Conservation (phyloP, 2,888 invertebrate genomes). For the Hecatera dysodea region DNA sequence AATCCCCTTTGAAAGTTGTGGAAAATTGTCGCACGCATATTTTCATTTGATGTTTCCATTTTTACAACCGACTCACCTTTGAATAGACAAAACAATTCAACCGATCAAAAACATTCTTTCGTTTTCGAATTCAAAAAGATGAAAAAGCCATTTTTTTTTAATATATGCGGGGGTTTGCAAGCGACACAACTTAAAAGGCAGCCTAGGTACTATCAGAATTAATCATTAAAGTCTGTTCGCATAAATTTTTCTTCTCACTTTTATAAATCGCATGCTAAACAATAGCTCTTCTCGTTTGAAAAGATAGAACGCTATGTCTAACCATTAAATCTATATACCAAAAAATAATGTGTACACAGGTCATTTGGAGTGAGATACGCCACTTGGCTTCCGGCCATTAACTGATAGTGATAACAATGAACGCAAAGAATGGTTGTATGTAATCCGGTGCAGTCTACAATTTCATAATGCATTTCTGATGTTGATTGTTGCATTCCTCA, state of each 20-base stretch:
- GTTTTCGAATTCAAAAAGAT: too few species aligned
- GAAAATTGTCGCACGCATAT: too few species aligned
- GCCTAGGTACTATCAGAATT: background rate
- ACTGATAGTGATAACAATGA: slow-evolving; percentile 64
- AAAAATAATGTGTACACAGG: slow-evolving; percentile 20
- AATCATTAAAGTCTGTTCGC: background rate
- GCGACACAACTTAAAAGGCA: too few species aligned
- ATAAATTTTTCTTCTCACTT: background rate
- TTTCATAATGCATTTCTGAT: slow-evolving; percentile 76
- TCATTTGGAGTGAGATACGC: slow-evolving; percentile 41
- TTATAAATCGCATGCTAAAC: background rate
- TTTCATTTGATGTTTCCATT: too few species aligned
- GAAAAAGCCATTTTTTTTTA: too few species aligned
- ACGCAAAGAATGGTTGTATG: slow-evolving; percentile 34
- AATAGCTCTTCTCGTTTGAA: background rate
- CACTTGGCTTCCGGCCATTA: slow-evolving; percentile 66
- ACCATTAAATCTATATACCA: slow-evolving; percentile 16
- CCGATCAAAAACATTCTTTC: too few species aligned
- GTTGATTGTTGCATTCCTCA: slow-evolving; percentile 75
- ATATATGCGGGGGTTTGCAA: too few species aligned
- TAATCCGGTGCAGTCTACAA: slow-evolving; percentile 53
- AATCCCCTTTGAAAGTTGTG: too few species aligned
- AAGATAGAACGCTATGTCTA: background rate
- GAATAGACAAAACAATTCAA: too few species aligned
- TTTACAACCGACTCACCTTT: too few species aligned